Base-by-base conservation (phyloP, 2,888 invertebrate genomes). In the Hydrotaea diabolus region DNA sequence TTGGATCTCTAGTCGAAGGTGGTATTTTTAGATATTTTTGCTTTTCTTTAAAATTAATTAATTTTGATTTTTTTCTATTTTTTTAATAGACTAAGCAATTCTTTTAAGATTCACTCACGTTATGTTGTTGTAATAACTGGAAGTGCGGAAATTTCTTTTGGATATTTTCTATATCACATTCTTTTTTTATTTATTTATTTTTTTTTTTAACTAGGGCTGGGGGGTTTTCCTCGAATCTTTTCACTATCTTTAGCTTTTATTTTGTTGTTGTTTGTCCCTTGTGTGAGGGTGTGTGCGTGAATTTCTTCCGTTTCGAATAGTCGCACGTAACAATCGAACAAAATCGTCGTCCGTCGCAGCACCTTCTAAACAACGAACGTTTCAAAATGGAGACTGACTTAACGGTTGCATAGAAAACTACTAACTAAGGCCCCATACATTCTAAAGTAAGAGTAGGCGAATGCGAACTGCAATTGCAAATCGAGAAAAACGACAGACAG, bases 381-480 rank as follows among this genome's bases (percentile, higher is more conserved):
- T 85, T 85, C 77, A 82, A 82, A 85, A 85, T 82, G 85, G 82
- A 85, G 85, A 85, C 85, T 85, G 85, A 85, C 85, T 85, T 85
- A 85, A 82, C 82, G 82, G 85, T 85, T 82, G 85, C 85, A 85
- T 85, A 85, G 85, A 80, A 85, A 85, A 85, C 85, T 85, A 85
- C 79, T 82, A 85, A 85, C 85, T 85, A 85, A 85, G 85, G 74
- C 82, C 85, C 85, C 85, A 85, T 77, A 85, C 77, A 80, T 85
- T 85, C 85, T 85, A 85, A 80, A 85, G 85, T 85, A 85, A 85
- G 85, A 85, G 85, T 85, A 85, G 85, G 85, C 85, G 85, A 85
- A 82, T 85, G 82, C 82, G 82, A 69, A 85, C 82, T 82, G 85
- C 85, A 46, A 69, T 69, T 69, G 69, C 46, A 69, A 82, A 80